These are phyloP conservation scores for Oryzias sinensis DNA, from an alignment of 2,797 vertebrate genomes.

Conservation along the genomic window DNA sequence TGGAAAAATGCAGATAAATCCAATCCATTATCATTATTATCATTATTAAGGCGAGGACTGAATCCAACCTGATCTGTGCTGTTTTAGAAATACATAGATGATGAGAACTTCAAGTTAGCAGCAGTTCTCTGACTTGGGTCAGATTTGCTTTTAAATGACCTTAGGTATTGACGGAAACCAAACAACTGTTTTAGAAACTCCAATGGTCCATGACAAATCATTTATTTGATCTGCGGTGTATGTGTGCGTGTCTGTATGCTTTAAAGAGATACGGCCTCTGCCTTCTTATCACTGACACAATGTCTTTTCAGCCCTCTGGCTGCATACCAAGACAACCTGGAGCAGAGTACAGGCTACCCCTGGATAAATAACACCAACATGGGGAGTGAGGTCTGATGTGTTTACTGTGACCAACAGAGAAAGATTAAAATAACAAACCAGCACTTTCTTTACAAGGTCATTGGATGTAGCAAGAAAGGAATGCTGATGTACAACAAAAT, in stretches of 20 bases:
- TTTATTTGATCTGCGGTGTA: not conserved
- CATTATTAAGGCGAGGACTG: no score
- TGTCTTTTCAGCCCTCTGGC: slow-evolving; percentile 51
- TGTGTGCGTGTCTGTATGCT: slow-evolving; percentile 11
- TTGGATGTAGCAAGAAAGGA: slow-evolving; percentile 1
- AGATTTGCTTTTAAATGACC: no score
- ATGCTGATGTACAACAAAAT: not conserved
- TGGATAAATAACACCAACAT: slow-evolving; percentile 23
- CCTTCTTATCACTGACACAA: slow-evolving; percentile 50
- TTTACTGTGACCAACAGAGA: slow-evolving; percentile 7
- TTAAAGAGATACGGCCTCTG: slow-evolving; percentile 27
- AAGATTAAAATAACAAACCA: slow-evolving; percentile 4
- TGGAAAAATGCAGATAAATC: no score
- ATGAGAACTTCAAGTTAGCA: no score
- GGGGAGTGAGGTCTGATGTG: slow-evolving; percentile 12
- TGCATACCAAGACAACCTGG: slow-evolving; percentile 51
- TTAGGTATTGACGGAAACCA: slow-evolving; percentile 25
- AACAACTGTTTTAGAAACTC: slow-evolving; percentile 14
- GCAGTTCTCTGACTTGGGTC: no score
- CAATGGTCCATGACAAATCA: no score
- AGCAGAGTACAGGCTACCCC: slow-evolving; percentile 36
- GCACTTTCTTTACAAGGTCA: slow-evolving; percentile 1
- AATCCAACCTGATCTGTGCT: no score
- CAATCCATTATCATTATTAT: no score
- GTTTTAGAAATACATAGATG: no score